Percentiles rank a stretch among this genome's conserved stretches.
Conservation (phyloP, 2,888 invertebrate genomes). For the Exephanes ischioxanthus region DNA sequence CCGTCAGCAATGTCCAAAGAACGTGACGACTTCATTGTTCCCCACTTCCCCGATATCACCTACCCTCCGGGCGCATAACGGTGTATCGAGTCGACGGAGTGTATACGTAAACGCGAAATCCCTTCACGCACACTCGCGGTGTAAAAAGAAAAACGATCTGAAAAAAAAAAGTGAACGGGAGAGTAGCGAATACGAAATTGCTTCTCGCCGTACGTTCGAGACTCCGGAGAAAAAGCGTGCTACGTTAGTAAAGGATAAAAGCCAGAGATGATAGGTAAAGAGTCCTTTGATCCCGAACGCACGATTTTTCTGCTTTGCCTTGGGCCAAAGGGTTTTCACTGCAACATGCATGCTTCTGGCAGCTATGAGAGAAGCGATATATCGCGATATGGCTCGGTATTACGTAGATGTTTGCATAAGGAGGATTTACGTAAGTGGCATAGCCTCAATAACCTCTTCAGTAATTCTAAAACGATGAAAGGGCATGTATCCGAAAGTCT, state of each 20-base stretch:
- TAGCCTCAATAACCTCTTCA: neutral
- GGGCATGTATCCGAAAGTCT: too few relatives aligned
- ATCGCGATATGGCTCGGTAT: neutral
- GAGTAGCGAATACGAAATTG: conserved; percentile 49
- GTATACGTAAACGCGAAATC: conserved; percentile 24
- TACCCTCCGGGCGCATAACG: neutral
- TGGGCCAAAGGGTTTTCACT: conserved; percentile 10
- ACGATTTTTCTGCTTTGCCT: conserved; percentile 10
- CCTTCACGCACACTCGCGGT: conserved; percentile 29
- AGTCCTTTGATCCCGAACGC: conserved; percentile 38
- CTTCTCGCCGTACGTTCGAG: conserved; percentile 36
- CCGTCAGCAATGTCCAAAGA: conserved; percentile 27
- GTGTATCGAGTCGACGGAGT: conserved; percentile 10
- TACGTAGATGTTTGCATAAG: neutral
- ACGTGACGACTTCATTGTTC: conserved; percentile 25
- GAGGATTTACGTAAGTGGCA: neutral
- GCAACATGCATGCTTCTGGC: neutral
- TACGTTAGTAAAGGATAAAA: neutral
- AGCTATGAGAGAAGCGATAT: neutral
- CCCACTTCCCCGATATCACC: neutral
- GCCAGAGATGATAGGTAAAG: conserved; percentile 10
- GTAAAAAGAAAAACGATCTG: conserved; percentile 27
- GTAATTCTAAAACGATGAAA: neutral
- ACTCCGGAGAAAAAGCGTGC: conserved; percentile 23
- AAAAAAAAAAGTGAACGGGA: conserved; percentile 39